Conservation (phyloP, 1,140 invertebrate species). For the Drosophila mojavensis region DNA sequence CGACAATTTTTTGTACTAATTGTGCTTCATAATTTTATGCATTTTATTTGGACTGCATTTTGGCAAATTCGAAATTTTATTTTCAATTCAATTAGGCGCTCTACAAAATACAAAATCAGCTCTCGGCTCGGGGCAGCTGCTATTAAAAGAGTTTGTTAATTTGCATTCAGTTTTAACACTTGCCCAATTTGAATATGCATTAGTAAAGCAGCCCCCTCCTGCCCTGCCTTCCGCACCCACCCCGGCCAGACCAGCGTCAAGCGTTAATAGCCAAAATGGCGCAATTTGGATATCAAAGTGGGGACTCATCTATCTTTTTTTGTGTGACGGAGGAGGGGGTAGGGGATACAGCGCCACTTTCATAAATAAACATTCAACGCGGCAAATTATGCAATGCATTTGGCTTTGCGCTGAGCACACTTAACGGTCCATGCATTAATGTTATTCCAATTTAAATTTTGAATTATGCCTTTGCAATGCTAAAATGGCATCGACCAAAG, state of each 20-base stretch:
- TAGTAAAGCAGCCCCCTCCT: background rate
- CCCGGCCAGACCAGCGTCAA: background rate
- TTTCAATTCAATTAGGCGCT: conserved; percentile 53
- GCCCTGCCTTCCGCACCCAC: background rate
- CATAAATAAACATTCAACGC: conserved; percentile 72
- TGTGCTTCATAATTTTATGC: conserved; percentile 8
- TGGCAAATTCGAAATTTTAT: conserved; percentile 16
- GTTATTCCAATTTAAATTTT: conserved; percentile 72
- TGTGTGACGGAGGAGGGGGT: too few species aligned
- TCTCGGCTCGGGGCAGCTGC: conserved; percentile 38
- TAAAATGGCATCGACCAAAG: conserved; percentile 33
- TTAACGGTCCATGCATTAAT: conserved; percentile 60
- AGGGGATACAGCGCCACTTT: conserved; percentile 57
- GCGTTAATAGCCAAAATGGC: conserved; percentile 53
- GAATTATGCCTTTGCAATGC: conserved; percentile 72
- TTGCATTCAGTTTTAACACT: conserved; percentile 74
- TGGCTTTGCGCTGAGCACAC: conserved; percentile 66
- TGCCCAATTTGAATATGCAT: conserved; percentile 54
- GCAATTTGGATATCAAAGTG: conserved; percentile 22
- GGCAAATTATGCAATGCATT: conserved; percentile 65
- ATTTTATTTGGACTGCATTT: conserved; percentile 16
- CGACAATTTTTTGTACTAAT: background rate
- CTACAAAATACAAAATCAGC: background rate
- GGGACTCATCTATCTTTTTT: conserved; percentile 24
- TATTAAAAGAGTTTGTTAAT: conserved; percentile 74